A percentile compares a stretch with the other conserved stretches of the same genome.
Evolutionary conservation across 2,888 invertebrate genomes (phyloP).

Genomic region (Sarcophaga subvicina): DNA sequence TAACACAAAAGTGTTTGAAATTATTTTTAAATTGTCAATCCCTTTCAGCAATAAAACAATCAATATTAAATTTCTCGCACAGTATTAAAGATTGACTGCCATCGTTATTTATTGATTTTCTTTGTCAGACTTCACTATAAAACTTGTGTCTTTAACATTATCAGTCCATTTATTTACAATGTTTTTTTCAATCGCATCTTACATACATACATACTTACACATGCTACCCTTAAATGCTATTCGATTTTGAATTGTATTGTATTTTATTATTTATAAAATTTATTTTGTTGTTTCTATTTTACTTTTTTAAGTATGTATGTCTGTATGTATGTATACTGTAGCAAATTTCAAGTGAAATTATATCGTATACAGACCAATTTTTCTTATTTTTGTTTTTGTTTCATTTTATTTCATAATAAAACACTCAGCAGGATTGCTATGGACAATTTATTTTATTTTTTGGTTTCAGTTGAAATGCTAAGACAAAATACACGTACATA

Average conservation of each 20-base stretch:
- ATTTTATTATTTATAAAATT: not conserved
- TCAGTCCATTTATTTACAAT: not conserved
- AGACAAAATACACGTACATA: conserved; percentile 19
- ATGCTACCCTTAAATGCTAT: not conserved
- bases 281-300: not conserved
- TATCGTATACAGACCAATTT: conserved; percentile 23
- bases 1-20: too few relatives aligned
- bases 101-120: not conserved
- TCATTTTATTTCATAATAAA: conserved; percentile 30
- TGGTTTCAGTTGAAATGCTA: conserved; percentile 14
- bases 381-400: not conserved
- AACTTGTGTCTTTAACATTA: not conserved
- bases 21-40: too few relatives aligned
- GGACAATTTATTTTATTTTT: conserved; percentile 59
- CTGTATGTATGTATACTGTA: not conserved
- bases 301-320: too few relatives aligned
- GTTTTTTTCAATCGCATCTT: not conserved
- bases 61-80: not conserved
- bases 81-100: not conserved
- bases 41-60: too few relatives aligned
- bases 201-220: not conserved
- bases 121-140: too few relatives aligned
- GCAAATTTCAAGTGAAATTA: conserved; percentile 56
- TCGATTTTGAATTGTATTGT: not conserved
- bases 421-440: conserved; percentile 53